phyloP scores from a whole-genome alignment of 1,140 invertebrate species.

The Macrotrachela quadricornifera region DNA sequence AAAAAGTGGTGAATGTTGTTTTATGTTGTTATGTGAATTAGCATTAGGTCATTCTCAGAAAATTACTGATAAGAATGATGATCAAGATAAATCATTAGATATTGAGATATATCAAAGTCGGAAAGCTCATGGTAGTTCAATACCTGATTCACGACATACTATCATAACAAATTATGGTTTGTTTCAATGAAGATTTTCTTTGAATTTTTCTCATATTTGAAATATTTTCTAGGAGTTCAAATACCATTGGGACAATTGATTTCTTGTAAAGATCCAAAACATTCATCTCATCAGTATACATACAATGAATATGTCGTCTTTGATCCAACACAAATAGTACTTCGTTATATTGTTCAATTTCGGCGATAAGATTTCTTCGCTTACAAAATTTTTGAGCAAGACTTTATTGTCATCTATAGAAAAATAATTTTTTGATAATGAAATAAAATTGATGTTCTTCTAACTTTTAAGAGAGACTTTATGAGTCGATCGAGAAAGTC shows the following conservation, averaged over 20 bases:
- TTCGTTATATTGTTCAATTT: conserved; percentile 28
- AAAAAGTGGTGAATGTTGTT: neutral
- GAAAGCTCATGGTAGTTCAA: conserved; percentile 15
- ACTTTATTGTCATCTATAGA: no score
- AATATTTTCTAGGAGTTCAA: no score
- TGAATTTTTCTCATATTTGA: no score
- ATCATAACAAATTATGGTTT: conserved; percentile 15
- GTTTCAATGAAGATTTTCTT: no score
- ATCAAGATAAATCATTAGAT: conserved; percentile 14
- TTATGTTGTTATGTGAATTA: conserved; percentile 13
- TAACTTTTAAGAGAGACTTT: no score
- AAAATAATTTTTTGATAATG: no score
- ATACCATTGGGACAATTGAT: no score
- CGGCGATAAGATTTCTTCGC: no score
- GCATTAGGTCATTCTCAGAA: conserved; percentile 21
- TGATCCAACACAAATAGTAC: conserved; percentile 23
- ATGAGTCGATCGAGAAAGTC: no score
- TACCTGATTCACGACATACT: conserved; percentile 17
- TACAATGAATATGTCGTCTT: conserved; percentile 31
- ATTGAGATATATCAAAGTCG: conserved; percentile 15
- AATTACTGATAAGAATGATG: conserved; percentile 6
- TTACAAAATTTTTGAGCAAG: no score
- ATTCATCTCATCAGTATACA: conserved; percentile 1
- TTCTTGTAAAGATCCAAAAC: no score
- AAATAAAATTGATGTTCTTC: no score